Evolutionary conservation across 2,888 invertebrate genomes (phyloP), one percentile per base, ranked within the genome.

Genomic region (Agrotis exclamationis): DNA sequence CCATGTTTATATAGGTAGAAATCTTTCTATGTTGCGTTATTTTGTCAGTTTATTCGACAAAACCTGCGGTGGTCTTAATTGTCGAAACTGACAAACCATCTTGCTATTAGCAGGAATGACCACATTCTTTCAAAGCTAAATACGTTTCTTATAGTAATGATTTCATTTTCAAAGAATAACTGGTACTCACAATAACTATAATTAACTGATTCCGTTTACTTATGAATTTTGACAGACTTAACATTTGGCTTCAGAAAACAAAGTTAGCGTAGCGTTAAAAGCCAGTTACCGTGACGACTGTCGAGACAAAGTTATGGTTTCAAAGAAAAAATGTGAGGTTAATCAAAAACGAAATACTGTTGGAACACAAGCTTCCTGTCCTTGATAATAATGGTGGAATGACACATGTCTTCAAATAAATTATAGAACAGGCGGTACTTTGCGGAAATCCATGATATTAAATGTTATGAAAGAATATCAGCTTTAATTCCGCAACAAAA

Each of bases 251-350:
- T 45, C 20, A 66, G 7, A 69, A 4, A 47, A 47, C n/a, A 39
- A 54, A 13, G 4, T 47, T 39, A 69, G 54, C 39, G 69, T 44
- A 28, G 24, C 69, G 57, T 57, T 44, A 18, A 28, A 50, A 70
- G 4, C 16, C 48, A 70, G 58, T 45, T 47, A 71, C 71, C 57
- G 39, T 71, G 71, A 54, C 28, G 24, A n/a, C 45, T n/a, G n/a
- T 16, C 16, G 14, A 33, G 24, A n/a, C 18, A 1, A 69, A 70
- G 57, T 18, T 6, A 56, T 44, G 20, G 3, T 1, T 28, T 3
- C 7, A 28, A 7, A 22, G 4, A 22, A 16, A 47, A 6, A 1
- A 18, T 24, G 9, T 13, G 18, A 22, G 11, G 1, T 11, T 1
- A 18, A 28, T 24, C n/a, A n/a, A n/a, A n/a, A n/a, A n/a, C n/a